Base-by-base conservation (phyloP, 2,113 vertebrate genomes). In the Scophthalmus maximus region DNA sequence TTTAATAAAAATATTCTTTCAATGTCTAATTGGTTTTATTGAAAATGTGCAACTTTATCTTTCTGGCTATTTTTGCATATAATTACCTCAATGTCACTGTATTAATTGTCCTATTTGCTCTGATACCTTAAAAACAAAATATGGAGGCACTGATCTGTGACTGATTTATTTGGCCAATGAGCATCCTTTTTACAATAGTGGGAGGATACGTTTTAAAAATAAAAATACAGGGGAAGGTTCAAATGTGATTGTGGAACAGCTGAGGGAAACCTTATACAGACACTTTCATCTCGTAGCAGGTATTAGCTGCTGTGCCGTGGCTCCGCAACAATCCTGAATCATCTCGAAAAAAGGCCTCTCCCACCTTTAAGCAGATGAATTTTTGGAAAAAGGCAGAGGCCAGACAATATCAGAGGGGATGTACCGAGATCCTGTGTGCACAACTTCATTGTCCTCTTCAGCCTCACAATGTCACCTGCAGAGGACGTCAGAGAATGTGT, bases 351-450 rank as follows among this genome's bases (percentile, higher is more conserved):
- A 44, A 44, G 18, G 46, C 65, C 26, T 42, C 30, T 27, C 22
- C 52, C 52, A 23, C 18, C 44, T 36, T 18, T 0, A 47, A 62
- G 38, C 34, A 63, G 61, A 84, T 85, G 62, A 72, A 79, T 72
- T 62, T 29, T 44, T n/a, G 3, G 36, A 56, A n/a, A n/a, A 44
- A 68, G 51, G 36, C 78, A 0, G 3, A 58, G 49, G 15, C 38
- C 77, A 61, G 67, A 68, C 58, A 51, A 65, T 56, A 75, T 63
- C 59, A 63, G 9, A 56, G 42, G 57, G 18, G 5, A 71, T 49
- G 52, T 72, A 77, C 62, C 63, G 67, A 76, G 61, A 78, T 78
- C 36, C 50, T 55, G 59, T 18, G 22, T 62, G 55, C 55, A 64
- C 56, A 23, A 17, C 40, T 59, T 73, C 18, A 65, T 76, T 70